These are phyloP conservation scores for Ianthella basta DNA, from an alignment of 37 sponge, comb jelly and placozoan genomes.

Conservation along the genomic window DNA sequence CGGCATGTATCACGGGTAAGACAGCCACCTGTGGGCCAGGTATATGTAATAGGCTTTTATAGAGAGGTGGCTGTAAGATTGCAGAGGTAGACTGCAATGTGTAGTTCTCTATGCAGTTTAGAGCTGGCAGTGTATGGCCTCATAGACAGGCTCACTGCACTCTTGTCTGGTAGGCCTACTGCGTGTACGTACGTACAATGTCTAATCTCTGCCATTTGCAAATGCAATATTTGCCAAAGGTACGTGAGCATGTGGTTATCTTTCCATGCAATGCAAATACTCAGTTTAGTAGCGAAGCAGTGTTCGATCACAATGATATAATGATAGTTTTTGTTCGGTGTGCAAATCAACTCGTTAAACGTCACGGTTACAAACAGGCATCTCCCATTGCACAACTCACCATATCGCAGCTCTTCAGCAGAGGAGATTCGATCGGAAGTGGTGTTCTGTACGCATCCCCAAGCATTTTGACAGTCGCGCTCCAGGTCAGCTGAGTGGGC, in stretches of 20 bases:
- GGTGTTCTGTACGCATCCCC: slow-evolving; percentile 37
- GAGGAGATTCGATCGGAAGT: slow-evolving; percentile 20
- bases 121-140: background rate
- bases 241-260: no score
- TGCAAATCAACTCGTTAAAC: no score
- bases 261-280: no score
- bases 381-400: slow-evolving; percentile 26
- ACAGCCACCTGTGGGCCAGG: background rate
- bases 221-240: no score
- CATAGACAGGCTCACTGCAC: no score
- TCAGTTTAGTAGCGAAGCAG: no score
- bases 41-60: background rate
- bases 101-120: background rate
- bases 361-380: no score
- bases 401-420: slow-evolving; percentile 56
- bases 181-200: no score
- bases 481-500: background rate
- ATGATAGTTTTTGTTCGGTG: no score
- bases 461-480: slow-evolving; percentile 52
- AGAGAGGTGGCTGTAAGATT: background rate
- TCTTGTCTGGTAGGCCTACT: no score
- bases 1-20: background rate
- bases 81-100: background rate
- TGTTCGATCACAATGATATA: no score
- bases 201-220: no score